Conservation (phyloP, 2,113 vertebrate species). For the Numida meleagris region DNA sequence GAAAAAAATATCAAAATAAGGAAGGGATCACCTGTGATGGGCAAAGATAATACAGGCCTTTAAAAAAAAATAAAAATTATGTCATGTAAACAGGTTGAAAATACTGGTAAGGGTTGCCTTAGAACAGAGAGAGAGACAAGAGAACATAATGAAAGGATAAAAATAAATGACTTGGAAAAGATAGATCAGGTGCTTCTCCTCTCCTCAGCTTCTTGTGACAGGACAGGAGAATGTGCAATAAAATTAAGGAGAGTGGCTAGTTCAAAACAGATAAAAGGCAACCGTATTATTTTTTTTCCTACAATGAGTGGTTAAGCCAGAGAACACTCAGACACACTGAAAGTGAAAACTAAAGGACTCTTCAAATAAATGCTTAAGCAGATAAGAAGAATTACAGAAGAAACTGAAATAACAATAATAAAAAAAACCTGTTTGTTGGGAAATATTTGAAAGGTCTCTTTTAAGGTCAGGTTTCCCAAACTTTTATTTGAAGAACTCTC, state of each 20-base stretch:
- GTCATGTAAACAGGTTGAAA: not conserved
- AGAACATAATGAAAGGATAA: not conserved
- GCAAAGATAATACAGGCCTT: not conserved
- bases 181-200: not conserved
- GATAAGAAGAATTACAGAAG: not conserved
- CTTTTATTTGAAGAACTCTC: not conserved
- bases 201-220: not conserved
- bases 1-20: not conserved
- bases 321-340: not conserved
- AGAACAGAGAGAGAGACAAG: slow-evolving; percentile 3
- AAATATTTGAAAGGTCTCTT: not conserved
- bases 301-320: not conserved
- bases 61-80: not conserved
- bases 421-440: not conserved
- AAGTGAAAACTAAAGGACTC: not conserved
- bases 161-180: not conserved
- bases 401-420: not conserved
- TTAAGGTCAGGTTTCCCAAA: not conserved
- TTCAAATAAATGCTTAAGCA: not conserved
- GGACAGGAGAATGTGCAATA: not conserved
- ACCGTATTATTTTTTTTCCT: not conserved
- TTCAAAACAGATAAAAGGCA: slow-evolving; percentile 23
- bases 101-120: not conserved
- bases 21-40: not conserved
- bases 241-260: slow-evolving; percentile 3